phyloP scores from a whole-genome alignment of 2,113 vertebrate genomes.

The Synodontis membranacea region DNA sequence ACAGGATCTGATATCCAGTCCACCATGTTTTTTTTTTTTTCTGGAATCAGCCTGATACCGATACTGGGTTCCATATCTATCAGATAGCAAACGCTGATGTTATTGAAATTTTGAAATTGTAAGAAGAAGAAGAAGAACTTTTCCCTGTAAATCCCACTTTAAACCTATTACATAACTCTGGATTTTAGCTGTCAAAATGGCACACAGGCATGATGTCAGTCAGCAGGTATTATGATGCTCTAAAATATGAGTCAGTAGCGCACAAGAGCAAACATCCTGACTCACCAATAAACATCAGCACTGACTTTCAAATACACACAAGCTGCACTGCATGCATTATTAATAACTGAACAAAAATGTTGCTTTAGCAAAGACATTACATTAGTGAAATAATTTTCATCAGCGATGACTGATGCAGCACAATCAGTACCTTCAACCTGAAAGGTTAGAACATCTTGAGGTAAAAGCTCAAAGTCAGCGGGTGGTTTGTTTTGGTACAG shows the following conservation, averaged over 20 bases:
- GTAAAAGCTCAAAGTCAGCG: neutral
- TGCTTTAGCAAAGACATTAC: slow-evolving; percentile 23
- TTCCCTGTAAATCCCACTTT: neutral
- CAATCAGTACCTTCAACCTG: neutral
- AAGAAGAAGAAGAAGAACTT: neutral
- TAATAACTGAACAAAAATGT: slow-evolving; percentile 17
- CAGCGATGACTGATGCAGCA: neutral
- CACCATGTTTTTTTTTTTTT: neutral
- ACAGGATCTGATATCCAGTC: neutral
- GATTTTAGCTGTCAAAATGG: neutral
- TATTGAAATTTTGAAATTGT: neutral
- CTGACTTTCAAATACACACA: slow-evolving; percentile 10
- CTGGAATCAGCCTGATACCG: neutral
- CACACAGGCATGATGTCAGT: neutral
- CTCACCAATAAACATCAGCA: neutral
- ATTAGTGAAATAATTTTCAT: neutral
- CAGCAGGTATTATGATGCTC: neutral
- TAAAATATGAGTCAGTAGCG: neutral
- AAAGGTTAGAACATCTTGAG: neutral
- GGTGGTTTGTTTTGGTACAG: neutral
- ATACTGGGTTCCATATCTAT: neutral
- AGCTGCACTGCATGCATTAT: slow-evolving; percentile 36
- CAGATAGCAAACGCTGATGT: too few relatives aligned
- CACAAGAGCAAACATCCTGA: slow-evolving; percentile 2
- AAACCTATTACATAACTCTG: neutral